These are phyloP conservation scores for Myodes glareolus DNA, from an alignment of 2,113 vertebrate species.

Conservation along the genomic window DNA sequence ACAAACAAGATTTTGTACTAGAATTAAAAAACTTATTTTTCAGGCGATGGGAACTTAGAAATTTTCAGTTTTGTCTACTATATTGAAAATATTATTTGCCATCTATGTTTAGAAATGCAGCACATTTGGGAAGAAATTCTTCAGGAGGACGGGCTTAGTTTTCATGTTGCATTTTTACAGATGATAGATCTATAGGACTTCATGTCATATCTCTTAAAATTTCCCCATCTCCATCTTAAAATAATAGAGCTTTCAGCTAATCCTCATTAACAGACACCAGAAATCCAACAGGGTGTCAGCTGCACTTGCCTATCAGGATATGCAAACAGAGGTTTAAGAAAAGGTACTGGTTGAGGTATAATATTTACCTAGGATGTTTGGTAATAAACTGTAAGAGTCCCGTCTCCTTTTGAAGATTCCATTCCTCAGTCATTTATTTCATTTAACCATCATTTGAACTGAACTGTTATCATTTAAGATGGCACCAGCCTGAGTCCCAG, in stretches of 20 bases:
- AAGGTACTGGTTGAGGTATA: not conserved
- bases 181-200: not conserved
- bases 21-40: slow-evolving; percentile 23
- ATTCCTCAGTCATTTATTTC: not conserved
- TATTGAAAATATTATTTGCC: not conserved
- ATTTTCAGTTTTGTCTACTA: not conserved
- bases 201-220: not conserved
- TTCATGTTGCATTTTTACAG: not conserved
- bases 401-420: not conserved
- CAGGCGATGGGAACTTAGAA: not conserved
- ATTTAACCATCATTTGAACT: not conserved
- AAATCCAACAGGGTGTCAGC: not conserved
- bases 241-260: not conserved
- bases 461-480: not conserved
- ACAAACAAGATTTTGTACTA: not conserved
- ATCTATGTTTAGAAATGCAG: not conserved
- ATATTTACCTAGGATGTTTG: not conserved
- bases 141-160: not conserved
- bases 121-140: not conserved
- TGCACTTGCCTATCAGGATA: not conserved
- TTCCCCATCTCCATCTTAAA: not conserved
- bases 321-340: not conserved
- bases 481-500: not conserved
- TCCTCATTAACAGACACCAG: not conserved
- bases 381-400: not conserved